phyloP scores from a whole-genome alignment of 2,113 vertebrate species.

The Leptobrachium leishanense region DNA sequence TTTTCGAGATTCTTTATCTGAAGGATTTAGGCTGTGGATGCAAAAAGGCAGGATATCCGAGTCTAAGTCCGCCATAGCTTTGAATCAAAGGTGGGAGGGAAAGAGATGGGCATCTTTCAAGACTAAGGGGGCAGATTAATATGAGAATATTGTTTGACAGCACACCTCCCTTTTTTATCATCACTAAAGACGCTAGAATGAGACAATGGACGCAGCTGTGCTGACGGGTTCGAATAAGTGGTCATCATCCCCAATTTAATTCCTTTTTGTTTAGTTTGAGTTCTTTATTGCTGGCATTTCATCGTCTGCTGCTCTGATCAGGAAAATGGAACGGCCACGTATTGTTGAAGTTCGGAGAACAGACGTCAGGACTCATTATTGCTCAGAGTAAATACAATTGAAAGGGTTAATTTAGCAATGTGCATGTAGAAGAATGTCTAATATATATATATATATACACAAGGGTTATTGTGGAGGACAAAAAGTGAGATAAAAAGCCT shows the following conservation, averaged over 20 bases:
- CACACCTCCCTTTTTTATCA: conserved; percentile 42
- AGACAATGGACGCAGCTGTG: conserved; percentile 62
- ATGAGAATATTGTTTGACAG: conserved; percentile 55
- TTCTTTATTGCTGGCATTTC: conserved; percentile 46
- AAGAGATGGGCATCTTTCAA: conserved; percentile 60
- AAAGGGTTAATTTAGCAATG: conserved; percentile 56
- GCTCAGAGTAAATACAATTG: conserved; percentile 59
- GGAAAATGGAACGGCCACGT: conserved; percentile 50
- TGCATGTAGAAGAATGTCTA: conserved; percentile 17
- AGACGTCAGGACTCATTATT: conserved; percentile 52
- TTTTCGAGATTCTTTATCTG: neutral
- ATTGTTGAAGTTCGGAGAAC: conserved; percentile 53
- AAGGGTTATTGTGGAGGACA: too few relatives aligned
- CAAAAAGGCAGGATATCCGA: conserved; percentile 37
- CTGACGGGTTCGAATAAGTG: conserved; percentile 71
- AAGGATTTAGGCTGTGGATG: conserved; percentile 27
- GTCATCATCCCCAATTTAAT: conserved; percentile 61
- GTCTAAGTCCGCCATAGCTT: conserved; percentile 25
- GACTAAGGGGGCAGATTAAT: conserved; percentile 65
- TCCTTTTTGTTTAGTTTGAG: conserved; percentile 54
- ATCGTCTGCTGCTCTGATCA: conserved; percentile 53
- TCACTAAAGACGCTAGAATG: conserved; percentile 60
- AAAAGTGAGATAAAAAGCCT: too few relatives aligned
- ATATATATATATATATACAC: too few relatives aligned
- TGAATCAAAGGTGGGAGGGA: conserved; percentile 54